Evolutionary conservation across 2,113 vertebrate genomes (phyloP).

Genomic region (Chaetodon trifascialis): DNA sequence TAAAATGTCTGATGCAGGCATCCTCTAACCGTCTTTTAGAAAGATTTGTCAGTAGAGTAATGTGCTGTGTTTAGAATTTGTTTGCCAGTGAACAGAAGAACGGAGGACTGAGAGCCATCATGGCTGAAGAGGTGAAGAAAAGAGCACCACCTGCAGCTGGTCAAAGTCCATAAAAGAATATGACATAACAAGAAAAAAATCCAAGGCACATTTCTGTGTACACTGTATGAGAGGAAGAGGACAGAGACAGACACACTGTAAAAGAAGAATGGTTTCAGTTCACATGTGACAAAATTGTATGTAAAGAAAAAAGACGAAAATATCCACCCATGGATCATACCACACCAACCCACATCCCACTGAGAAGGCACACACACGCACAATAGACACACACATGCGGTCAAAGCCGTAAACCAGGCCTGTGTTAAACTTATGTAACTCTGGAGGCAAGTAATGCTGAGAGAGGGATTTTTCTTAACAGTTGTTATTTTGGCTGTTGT

Average conservation of each 20-base stretch:
- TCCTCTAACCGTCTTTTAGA: not conserved
- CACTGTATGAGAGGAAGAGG: not conserved
- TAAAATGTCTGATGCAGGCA: not conserved
- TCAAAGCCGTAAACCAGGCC: slow-evolving; percentile 5
- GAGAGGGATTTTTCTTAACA: slow-evolving; percentile 26
- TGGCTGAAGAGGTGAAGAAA: not conserved
- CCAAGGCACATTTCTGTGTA: too few species aligned
- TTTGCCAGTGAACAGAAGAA: not conserved
- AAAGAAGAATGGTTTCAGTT: slow-evolving; percentile 1
- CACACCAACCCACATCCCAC: slow-evolving; percentile 4
- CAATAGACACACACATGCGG: slow-evolving; percentile 12
- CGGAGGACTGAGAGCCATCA: not conserved
- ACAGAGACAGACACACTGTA: not conserved
- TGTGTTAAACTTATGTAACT: slow-evolving; percentile 34
- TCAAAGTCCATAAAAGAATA: not conserved
- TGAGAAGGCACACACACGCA: slow-evolving; percentile 14
- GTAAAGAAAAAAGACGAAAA: not conserved
- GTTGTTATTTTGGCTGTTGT: slow-evolving; percentile 44
- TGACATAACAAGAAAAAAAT: too few species aligned
- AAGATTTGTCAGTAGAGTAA: not conserved
- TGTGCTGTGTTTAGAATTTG: not conserved
- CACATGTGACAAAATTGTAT: not conserved
- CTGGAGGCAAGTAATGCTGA: slow-evolving; percentile 41
- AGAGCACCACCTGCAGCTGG: not conserved
- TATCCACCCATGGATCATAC: not conserved